Percentiles rank a stretch among this genome's conserved stretches.
These are phyloP conservation scores for Apis laboriosa DNA, from an alignment of 1,140 invertebrate genomes.

Conservation along the genomic window DNA sequence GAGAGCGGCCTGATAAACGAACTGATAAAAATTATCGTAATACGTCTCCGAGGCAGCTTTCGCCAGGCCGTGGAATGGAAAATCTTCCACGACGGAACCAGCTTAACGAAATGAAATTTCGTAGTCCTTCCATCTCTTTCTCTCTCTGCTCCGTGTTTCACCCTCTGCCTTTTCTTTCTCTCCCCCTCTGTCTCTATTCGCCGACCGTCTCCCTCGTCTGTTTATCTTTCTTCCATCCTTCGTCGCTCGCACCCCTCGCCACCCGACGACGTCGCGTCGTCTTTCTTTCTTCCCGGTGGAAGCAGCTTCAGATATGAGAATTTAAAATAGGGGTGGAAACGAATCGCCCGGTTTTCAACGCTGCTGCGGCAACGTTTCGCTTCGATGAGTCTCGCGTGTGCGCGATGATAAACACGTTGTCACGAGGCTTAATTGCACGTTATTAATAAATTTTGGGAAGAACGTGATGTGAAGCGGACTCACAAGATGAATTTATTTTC, in stretches of 20 bases:
- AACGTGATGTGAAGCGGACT: too few relatives aligned
- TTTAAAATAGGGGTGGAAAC: conserved; percentile 53
- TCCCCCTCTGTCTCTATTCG: conserved; percentile 2
- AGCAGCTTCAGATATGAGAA: conserved; percentile 45
- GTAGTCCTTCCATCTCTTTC: conserved; percentile 13
- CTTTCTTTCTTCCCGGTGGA: conserved; percentile 7
- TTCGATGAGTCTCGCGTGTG: conserved; percentile 18
- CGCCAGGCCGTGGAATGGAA: conserved; percentile 40
- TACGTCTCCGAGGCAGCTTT: conserved; percentile 37
- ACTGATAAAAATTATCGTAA: conserved; percentile 52
- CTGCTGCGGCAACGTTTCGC: conserved; percentile 48
- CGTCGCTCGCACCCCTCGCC: not conserved
- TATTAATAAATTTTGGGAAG: not conserved
- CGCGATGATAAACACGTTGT: conserved; percentile 44
- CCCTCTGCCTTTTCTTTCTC: not conserved
- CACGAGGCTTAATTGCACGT: not conserved
- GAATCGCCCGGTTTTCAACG: conserved; percentile 47
- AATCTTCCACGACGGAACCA: conserved; percentile 53
- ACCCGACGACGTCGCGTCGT: not conserved
- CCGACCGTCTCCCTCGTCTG: conserved; percentile 2
- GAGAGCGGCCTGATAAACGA: conserved; percentile 12
- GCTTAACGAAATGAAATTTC: conserved; percentile 65
- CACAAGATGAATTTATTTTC: too few relatives aligned
- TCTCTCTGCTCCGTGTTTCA: not conserved
- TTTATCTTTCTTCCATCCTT: conserved; percentile 24